Base-by-base conservation (phyloP, 2,113 vertebrate species). In the Stegostoma tigrinum region DNA sequence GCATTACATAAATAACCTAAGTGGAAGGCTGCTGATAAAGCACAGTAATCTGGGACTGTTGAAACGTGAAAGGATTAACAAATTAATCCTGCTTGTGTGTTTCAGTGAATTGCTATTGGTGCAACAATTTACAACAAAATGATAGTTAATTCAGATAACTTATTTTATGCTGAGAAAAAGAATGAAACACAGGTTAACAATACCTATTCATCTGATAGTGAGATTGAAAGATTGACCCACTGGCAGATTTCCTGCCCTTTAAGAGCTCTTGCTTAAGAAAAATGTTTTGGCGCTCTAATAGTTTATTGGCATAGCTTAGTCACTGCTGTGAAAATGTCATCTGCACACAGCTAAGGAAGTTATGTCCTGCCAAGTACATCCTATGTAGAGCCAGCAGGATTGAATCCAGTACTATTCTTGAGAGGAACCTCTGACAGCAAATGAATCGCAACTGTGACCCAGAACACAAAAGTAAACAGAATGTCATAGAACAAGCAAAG, bases 401-500 rank as follows among this genome's bases (percentile, higher is more conserved):
- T 97, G 87, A 96, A 96, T 97, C 98, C 98, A 98, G 97, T 72
- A 96, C 96, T 96, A 97, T 97, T 97, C 97, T 97, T 97, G 97
- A 97, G 97, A 72, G 48, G 38, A 70, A 95, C 96, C 97, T 97
- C 96, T 97, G 97, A 98, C 98, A 97, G 97, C 96, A 98, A 98
- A 97, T 97, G 67, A 98, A 97, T 97, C 97, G 96, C 97, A 97
- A 97, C 97, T 97, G 96, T 98, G 98, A 98, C 97, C 98, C 97
- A 98, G 97, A 98, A 97, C 93, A 95, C 97, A 96, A 96, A 97
- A 97, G 97, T 97, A 52, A 96, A 97, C 97, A 96, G 96, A 97
- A 97, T 96, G 96, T 96, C 96, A 97, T 96, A 97, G 97, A 97
- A 95, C 94, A 72, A 96, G 96, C 91, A 78, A 91, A 75, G 95